phyloP scores from a whole-genome alignment of 1,140 invertebrate species.

The Bombyx mandarina region DNA sequence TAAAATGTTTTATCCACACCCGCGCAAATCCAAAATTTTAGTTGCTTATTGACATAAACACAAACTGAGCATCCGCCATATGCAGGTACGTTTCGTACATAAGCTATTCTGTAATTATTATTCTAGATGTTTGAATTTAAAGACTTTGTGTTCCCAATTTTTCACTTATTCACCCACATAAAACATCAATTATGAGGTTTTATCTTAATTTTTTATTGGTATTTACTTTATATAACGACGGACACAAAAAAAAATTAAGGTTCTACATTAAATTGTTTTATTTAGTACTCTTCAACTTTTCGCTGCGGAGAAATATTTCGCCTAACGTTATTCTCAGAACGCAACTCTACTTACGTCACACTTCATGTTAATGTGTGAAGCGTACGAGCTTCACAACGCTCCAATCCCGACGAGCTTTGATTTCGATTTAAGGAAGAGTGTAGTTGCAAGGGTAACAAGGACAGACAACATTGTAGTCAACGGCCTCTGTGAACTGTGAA shows the following conservation, averaged over 20 bases:
- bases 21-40: conserved; percentile 65
- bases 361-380: conserved; percentile 31
- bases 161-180: too few relatives aligned
- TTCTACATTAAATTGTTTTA: too few relatives aligned
- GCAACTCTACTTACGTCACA: conserved; percentile 27
- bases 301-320: neutral
- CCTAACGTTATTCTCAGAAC: conserved; percentile 31
- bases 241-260: too few relatives aligned
- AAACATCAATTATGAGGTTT: too few relatives aligned
- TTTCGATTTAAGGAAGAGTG: conserved; percentile 69
- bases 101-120: conserved; percentile 1
- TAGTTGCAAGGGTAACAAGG: conserved; percentile 43
- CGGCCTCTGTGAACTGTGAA: conserved; percentile 55
- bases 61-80: conserved; percentile 68
- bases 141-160: too few relatives aligned
- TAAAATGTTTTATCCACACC: conserved; percentile 60
- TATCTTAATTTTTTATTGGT: too few relatives aligned
- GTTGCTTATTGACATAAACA: conserved; percentile 70
- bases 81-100: conserved; percentile 61
- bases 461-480: conserved; percentile 54
- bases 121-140: too few relatives aligned
- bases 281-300: too few relatives aligned
- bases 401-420: conserved; percentile 66
- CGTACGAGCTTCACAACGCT: conserved; percentile 51
- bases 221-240: too few relatives aligned